Evolutionary conservation across 2,113 vertebrate species (phyloP), one percentile per base, ranked within the genome.

Genomic region (Tiliqua scincoides): DNA sequence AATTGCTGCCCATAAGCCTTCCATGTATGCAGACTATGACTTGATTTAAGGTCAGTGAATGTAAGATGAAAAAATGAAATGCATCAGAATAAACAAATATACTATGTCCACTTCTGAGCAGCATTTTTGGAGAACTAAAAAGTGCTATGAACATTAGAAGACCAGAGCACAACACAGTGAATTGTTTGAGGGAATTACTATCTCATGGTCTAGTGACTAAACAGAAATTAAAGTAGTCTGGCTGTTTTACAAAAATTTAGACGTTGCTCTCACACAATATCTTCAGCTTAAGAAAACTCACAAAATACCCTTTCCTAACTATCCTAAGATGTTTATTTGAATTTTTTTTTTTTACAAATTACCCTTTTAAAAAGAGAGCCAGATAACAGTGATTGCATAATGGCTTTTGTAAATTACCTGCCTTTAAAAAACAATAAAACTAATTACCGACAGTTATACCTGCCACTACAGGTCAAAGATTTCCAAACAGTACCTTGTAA

Each of bases 161-260:
- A 57, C 81, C 40, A 85, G 86, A 86, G 75, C 68, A 82, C 86
- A 93, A 43, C 0, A 63, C 37, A 87, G 30, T 0, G 0, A 83
- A 68, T 83, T 18, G 79, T 82, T 59, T 71, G 74, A 21, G 0
- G 6, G 0, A 75, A 72, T 40, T 25, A 6, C 0, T 32, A 0
- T 0, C 89, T 93, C 63, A 35, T 62, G 6, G 88, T 71, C 0
- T 1, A 20, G 75, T 40, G 59, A 84, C 11, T 1, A 8, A 89
- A 43, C 87, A 61, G 79, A 87, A 93, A 90, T 48, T 1, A 54
- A 71, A 71, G 76, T 76, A 82, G 86, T 83, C 77, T 86, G 88
- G 87, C 70, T 84, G 82, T 77, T 87, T 76, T 85, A 7, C 83
- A n/a, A 85, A 84, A 48, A 84, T 65, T 68, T 93, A 90, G 89